phyloP scores from a whole-genome alignment of 2,888 invertebrate genomes.

The Sinohyriopsis cumingii region DNA sequence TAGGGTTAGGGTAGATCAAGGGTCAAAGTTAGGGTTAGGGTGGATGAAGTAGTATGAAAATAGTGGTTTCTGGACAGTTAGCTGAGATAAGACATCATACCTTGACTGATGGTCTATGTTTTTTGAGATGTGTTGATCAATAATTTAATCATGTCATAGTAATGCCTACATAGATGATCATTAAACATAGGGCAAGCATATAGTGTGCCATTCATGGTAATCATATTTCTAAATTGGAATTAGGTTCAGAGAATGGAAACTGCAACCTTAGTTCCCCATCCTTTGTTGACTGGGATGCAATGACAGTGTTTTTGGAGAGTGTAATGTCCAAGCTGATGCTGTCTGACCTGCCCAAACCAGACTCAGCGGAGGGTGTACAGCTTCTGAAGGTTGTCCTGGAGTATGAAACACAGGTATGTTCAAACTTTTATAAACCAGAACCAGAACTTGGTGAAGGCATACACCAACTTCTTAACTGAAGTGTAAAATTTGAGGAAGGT shows the following conservation, averaged over 20 bases:
- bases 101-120: too few relatives aligned
- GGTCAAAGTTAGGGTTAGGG: too few relatives aligned
- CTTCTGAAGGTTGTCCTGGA: constrained; percentile 85
- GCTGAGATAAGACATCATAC: too few relatives aligned
- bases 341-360: constrained; percentile 73
- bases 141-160: too few relatives aligned
- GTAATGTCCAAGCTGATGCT: constrained; percentile 84
- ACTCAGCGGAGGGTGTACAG: constrained; percentile 82
- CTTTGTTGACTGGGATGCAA: constrained; percentile 78
- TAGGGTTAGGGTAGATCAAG: too few relatives aligned
- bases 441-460: not conserved
- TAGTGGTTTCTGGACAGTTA: too few relatives aligned
- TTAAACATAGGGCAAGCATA: too few relatives aligned
- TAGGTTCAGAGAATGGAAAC: constrained; percentile 28
- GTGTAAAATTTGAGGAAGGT: too few relatives aligned
- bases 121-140: too few relatives aligned
- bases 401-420: constrained; percentile 78
- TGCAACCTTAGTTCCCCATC: constrained; percentile 74
- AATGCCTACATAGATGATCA: too few relatives aligned
- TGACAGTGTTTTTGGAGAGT: constrained; percentile 79
- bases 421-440: not conserved
- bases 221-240: not conserved
- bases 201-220: too few relatives aligned
- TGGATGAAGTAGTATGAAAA: too few relatives aligned
- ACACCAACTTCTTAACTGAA: not conserved